Percentiles rank a stretch among this genome's conserved stretches.
phyloP scores from a whole-genome alignment of 2,888 invertebrate species.

The Lamellibrachia satsuma region DNA sequence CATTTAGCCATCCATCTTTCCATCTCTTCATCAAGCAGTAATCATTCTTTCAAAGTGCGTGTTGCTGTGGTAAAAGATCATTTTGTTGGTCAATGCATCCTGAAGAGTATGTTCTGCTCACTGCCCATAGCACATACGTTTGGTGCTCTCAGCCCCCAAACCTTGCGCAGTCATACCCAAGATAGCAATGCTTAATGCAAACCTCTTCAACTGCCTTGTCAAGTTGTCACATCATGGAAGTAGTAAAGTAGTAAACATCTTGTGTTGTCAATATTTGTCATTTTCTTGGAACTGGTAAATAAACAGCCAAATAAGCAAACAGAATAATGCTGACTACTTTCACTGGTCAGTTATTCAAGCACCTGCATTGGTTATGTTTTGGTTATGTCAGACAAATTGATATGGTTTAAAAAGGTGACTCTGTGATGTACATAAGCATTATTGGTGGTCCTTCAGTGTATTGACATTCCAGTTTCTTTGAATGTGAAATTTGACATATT shows the following conservation, averaged over 20 bases:
- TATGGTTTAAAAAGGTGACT: too few relatives aligned
- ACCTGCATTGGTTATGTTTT: not conserved
- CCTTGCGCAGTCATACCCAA: not conserved
- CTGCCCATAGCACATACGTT: not conserved
- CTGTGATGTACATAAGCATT: too few relatives aligned
- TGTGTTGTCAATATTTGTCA: not conserved
- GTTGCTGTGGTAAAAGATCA: too few relatives aligned
- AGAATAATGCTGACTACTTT: not conserved
- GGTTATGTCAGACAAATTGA: not conserved
- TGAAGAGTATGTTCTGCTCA: not conserved
- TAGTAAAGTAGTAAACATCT: not conserved
- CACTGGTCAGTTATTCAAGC: not conserved
- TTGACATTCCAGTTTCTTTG: too few relatives aligned
- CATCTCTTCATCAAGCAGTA: too few relatives aligned
- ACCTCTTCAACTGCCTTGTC: not conserved
- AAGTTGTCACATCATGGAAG: not conserved
- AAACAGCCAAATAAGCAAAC: not conserved
- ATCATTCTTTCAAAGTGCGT: too few relatives aligned
- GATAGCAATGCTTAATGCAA: not conserved
- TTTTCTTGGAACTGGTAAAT: not conserved
- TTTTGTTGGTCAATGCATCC: not conserved
- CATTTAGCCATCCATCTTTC: too few relatives aligned
- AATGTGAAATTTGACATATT: too few relatives aligned
- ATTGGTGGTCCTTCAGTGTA: too few relatives aligned
- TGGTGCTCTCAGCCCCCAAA: not conserved